phyloP scores from a whole-genome alignment of 2,113 vertebrate species.

The Brevimyrus niger region DNA sequence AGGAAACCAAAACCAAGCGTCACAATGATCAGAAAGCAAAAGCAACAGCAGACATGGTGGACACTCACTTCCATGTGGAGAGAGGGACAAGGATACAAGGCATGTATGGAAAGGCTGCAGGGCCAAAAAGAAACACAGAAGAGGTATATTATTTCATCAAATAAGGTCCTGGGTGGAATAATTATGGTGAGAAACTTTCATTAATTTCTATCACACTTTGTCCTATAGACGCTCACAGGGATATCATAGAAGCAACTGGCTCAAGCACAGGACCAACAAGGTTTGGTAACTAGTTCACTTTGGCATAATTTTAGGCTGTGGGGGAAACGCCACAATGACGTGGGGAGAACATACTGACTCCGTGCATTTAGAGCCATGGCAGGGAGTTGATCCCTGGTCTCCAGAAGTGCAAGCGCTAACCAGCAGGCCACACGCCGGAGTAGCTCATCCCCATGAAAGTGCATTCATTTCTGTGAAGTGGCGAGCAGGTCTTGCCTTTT shows the following conservation, averaged over 20 bases:
- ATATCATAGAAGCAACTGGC: neutral
- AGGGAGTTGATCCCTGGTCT: neutral
- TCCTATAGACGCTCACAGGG: neutral
- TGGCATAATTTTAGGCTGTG: neutral
- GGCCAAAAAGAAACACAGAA: constrained; percentile 2
- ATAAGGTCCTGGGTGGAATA: neutral
- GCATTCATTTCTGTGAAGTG: neutral
- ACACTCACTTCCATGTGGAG: constrained; percentile 80
- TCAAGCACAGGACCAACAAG: neutral
- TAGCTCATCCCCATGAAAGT: neutral
- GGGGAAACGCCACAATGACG: neutral
- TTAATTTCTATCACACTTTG: neutral
- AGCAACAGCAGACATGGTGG: neutral
- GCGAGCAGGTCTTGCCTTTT: constrained; percentile 63
- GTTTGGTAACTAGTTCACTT: neutral
- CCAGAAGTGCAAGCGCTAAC: neutral
- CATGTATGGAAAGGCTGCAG: constrained; percentile 68
- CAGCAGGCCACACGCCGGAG: neutral
- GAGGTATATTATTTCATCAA: neutral
- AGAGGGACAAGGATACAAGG: constrained; percentile 81
- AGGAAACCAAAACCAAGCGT: neutral
- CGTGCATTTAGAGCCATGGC: neutral
- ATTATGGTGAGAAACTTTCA: neutral
- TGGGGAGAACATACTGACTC: neutral
- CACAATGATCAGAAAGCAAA: neutral